Evolutionary conservation across 1,140 invertebrate genomes (phyloP).

Genomic region (Zaprionus nigranus): DNA sequence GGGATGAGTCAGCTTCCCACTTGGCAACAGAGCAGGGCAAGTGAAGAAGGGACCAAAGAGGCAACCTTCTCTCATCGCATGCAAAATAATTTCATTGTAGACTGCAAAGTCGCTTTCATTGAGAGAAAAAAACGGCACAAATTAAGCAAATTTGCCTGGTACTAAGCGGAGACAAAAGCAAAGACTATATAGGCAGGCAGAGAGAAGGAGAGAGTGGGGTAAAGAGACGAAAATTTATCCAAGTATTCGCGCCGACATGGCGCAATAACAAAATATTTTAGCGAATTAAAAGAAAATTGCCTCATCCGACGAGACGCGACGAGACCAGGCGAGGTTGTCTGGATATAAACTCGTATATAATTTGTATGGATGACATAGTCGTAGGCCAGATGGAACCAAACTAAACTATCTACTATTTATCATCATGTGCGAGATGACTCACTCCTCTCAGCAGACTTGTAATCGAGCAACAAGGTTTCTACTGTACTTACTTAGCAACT

Average conservation of each 20-base stretch:
- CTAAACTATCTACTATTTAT: slow-evolving; percentile 8
- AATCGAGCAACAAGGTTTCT: slow-evolving; percentile 36
- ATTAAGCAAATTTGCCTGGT: slow-evolving; percentile 75
- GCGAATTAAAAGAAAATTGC: slow-evolving; percentile 81
- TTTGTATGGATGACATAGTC: slow-evolving; percentile 61
- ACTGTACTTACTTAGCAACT: not conserved
- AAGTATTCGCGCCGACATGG: slow-evolving; percentile 49
- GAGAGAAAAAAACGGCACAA: slow-evolving; percentile 54
- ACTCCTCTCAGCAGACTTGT: not conserved
- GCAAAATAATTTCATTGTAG: slow-evolving; percentile 61
- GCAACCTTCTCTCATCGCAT: slow-evolving; percentile 53
- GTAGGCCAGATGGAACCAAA: slow-evolving; percentile 8
- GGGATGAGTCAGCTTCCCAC: slow-evolving; percentile 49
- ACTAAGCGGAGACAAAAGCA: slow-evolving; percentile 39
- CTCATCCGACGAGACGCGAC: slow-evolving; percentile 71
- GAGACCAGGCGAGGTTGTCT: slow-evolving; percentile 19
- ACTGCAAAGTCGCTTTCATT: slow-evolving; percentile 57
- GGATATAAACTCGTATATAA: slow-evolving; percentile 22
- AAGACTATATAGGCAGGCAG: slow-evolving; percentile 7
- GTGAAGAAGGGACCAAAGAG: not conserved
- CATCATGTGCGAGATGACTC: slow-evolving; percentile 18
- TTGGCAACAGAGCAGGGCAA: slow-evolving; percentile 20
- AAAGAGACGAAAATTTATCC: slow-evolving; percentile 27
- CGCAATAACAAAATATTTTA: slow-evolving; percentile 77
- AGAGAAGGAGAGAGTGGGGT: not conserved